These are phyloP conservation scores for Antechinus flavipes DNA, from an alignment of 2,113 vertebrate genomes.

Conservation along the genomic window DNA sequence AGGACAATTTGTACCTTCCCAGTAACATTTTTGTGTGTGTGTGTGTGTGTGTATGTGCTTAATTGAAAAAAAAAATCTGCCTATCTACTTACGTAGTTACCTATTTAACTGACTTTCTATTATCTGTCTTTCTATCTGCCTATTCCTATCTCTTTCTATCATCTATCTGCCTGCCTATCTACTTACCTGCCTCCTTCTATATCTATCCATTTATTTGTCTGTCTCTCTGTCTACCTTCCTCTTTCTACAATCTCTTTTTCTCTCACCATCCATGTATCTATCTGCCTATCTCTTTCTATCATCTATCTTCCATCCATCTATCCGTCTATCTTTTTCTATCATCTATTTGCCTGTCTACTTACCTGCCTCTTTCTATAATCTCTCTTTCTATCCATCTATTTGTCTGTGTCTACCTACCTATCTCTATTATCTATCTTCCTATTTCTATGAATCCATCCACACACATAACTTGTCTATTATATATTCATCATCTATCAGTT, in stretches of 20 bases:
- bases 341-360: background rate
- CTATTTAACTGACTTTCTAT: background rate
- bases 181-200: background rate
- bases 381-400: background rate
- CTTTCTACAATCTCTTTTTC: too few species aligned
- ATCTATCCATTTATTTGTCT: too few species aligned
- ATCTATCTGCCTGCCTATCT: too few species aligned
- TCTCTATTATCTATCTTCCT: too few species aligned
- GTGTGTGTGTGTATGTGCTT: slow-evolving; percentile 11
- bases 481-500: background rate
- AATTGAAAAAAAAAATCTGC: background rate
- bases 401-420: too few species aligned
- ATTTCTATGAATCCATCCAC: background rate
- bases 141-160: background rate
- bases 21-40: background rate
- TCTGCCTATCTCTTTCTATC: background rate
- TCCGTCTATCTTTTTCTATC: background rate
- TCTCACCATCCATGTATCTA: background rate
- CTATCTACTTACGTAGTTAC: too few species aligned
- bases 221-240: background rate
- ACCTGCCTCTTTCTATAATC: background rate
- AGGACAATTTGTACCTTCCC: slow-evolving; percentile 51
- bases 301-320: background rate
- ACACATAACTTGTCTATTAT: background rate
- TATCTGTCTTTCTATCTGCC: too few species aligned